Evolutionary conservation across 2,113 vertebrate genomes (phyloP), one percentile per base, ranked within the genome.

Genomic region (Oryzias celebensis): DNA sequence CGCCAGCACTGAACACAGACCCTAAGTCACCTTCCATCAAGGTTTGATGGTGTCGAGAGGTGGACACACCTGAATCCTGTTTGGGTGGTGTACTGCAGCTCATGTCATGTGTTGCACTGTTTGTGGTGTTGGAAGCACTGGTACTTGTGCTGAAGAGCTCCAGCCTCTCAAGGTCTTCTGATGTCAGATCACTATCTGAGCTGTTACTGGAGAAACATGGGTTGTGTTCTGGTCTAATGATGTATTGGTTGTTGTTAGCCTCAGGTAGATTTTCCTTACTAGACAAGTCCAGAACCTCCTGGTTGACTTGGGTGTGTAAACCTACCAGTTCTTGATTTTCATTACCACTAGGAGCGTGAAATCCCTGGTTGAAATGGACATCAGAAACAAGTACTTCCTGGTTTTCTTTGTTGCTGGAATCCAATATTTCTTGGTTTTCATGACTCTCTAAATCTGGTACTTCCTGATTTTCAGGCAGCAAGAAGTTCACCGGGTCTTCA

Each of bases 1-100:
- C 87, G 44, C 85, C 86, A 17, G 73, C 68, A 20, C 78, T 66
- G 45, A 90, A 90, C 26, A 84, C 86, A 12, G 71, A 75, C 4
- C 74, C 77, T 4, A 88, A 72, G 43, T 90, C 89, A 7, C 61
- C 77, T 36, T 80, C 83, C 41, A 85, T 60, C 14, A 83, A 26
- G 46, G 20, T 56, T n/a, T 58, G 65, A 15, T 47, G 28, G 36
- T 17, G 43, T 3, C 56, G 53, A 7, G 48, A 16, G 23, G 61
- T 58, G 16, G 59, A 65, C 3, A 28, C 2, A 36, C 22, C 8
- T 3, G 36, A 24, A 58, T 68, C 62, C 44, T 46, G 55, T 54
- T 45, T 58, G 31, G 65, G 10, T 45, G 71, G 24, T 18, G 26
- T 60, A 24, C 42, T 75, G 28, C 53, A 55, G 44, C 48, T 7